Evolutionary conservation across 1,140 invertebrate genomes (phyloP).

Genomic region (Campoletis sonorensis): DNA sequence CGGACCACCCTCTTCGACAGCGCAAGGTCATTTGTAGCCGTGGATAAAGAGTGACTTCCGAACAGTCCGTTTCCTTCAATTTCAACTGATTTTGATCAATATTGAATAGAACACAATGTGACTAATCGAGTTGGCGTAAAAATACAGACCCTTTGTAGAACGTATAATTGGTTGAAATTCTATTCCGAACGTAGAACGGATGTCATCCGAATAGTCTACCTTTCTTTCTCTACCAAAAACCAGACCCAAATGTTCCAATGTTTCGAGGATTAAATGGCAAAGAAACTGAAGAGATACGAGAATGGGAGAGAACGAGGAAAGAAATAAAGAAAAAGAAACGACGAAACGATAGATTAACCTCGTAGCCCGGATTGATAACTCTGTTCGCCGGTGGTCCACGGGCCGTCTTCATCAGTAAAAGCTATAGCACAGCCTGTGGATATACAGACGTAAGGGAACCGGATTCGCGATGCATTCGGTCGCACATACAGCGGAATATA

Average conservation of each 20-base stretch:
- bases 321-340: neutral
- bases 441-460: constrained; percentile 4
- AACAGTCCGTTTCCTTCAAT: neutral
- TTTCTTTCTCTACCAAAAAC: neutral
- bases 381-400: constrained; percentile 44
- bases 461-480: constrained; percentile 20
- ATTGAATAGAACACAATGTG: neutral
- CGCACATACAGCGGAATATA: neutral
- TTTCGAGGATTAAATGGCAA: neutral
- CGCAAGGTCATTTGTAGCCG: neutral
- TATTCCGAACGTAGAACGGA: constrained; percentile 28
- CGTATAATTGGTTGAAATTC: constrained; percentile 51
- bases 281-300: neutral
- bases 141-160: neutral
- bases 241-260: neutral
- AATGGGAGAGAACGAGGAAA: neutral
- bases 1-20: neutral
- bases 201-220: neutral
- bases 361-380: constrained; percentile 47
- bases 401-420: constrained; percentile 39
- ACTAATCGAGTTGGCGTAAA: constrained; percentile 24
- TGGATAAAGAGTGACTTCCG: neutral
- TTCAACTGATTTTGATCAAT: neutral
- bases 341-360: constrained; percentile 42
- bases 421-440: neutral